phyloP scores from a whole-genome alignment of 2,888 invertebrate species.

The Heteromurus nitidus region DNA sequence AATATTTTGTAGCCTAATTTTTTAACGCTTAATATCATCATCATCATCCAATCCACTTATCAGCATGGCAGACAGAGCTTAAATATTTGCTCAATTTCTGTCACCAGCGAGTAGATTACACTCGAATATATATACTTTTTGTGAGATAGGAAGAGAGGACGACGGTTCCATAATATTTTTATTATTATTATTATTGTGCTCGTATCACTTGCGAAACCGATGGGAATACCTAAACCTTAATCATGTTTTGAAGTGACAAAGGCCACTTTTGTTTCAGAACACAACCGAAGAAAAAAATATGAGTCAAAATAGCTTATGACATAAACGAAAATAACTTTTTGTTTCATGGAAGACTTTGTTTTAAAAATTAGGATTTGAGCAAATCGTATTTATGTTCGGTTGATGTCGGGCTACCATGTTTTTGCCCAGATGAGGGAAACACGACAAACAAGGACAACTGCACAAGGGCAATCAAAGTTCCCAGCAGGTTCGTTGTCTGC shows the following conservation, averaged over 20 bases:
- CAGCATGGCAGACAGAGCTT: no score
- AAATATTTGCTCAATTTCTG: no score
- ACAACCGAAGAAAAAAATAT: neutral
- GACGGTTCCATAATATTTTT: neutral
- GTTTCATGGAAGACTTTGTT: constrained; percentile 20
- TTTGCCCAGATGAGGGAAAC: constrained; percentile 79
- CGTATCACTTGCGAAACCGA: no score
- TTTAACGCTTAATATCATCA: no score
- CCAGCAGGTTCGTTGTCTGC: constrained; percentile 78
- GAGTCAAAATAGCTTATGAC: no score
- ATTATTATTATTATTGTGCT: neutral
- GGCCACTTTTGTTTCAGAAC: neutral
- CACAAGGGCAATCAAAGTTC: constrained; percentile 74
- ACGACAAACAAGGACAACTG: constrained; percentile 84
- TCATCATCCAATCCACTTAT: no score
- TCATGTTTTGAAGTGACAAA: neutral
- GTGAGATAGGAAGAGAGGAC: no score
- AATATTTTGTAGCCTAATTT: no score
- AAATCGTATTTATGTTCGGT: constrained; percentile 46
- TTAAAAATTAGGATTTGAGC: constrained; percentile 40
- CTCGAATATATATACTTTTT: no score
- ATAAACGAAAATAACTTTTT: no score
- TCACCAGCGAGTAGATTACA: no score
- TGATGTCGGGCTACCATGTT: neutral
- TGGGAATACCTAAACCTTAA: no score